phyloP scores from a whole-genome alignment of 1,140 invertebrate species.

The Caenorhabditis inopinata region DNA sequence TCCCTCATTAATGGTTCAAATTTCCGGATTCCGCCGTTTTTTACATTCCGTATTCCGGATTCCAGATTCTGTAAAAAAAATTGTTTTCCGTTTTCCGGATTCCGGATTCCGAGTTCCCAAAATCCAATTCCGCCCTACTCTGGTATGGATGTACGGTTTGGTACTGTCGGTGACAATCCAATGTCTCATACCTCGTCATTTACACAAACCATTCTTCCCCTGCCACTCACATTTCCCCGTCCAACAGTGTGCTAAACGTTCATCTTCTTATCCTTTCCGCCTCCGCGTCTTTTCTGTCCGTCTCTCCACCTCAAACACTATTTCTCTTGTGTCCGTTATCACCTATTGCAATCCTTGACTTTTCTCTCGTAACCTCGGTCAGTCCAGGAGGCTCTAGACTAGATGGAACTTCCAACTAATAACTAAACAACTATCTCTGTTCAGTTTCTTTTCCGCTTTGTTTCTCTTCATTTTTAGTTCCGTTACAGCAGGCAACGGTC shows the following conservation, averaged over 20 bases:
- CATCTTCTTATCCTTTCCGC: slow-evolving; percentile 30
- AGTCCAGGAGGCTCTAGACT: slow-evolving; percentile 4
- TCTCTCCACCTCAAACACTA: neutral
- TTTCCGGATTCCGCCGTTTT: too few relatives aligned
- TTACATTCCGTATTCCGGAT: too few relatives aligned
- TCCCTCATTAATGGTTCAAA: too few relatives aligned
- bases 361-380: slow-evolving; percentile 28
- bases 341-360: slow-evolving; percentile 9
- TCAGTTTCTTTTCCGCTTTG: neutral
- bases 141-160: neutral
- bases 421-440: too few relatives aligned
- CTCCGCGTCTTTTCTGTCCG: slow-evolving; percentile 11
- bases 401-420: slow-evolving; percentile 13
- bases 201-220: neutral
- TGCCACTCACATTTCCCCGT: neutral
- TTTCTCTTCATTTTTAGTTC: neutral
- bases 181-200: neutral
- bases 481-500: slow-evolving; percentile 43
- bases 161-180: neutral
- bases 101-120: too few relatives aligned
- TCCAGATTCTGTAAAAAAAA: too few relatives aligned
- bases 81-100: too few relatives aligned
- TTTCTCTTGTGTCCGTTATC: slow-evolving; percentile 16
- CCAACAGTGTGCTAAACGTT: slow-evolving; percentile 1
- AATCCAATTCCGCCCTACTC: too few relatives aligned